Evolutionary conservation across 2,888 invertebrate genomes (phyloP).

Genomic region (Xestoiulus laeticollis): DNA sequence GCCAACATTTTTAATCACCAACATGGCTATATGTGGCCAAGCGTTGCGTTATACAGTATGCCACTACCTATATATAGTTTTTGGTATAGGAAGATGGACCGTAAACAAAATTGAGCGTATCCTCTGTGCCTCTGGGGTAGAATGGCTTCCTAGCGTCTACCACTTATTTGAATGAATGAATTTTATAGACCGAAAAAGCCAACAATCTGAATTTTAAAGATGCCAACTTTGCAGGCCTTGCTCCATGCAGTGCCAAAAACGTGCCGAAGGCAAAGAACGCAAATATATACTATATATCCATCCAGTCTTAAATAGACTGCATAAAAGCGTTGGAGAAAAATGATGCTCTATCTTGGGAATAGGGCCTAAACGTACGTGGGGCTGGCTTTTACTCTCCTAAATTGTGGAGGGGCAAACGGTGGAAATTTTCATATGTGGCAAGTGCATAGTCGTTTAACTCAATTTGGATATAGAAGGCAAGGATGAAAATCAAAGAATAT

Average conservation of each 20-base stretch:
- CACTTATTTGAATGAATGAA: conserved; percentile 9
- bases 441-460: not conserved
- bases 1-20: conserved; percentile 9
- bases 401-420: not conserved
- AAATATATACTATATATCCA: not conserved
- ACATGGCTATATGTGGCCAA: not conserved
- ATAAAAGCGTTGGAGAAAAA: not conserved
- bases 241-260: conserved; percentile 9
- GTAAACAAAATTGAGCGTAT: conserved; percentile 9
- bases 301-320: not conserved
- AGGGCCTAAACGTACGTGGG: not conserved
- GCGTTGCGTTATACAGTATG: not conserved
- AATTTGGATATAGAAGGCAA: not conserved
- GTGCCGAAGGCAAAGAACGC: not conserved
- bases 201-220: conserved; percentile 9
- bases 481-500: not conserved
- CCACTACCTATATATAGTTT: too few relatives aligned
- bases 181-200: conserved; percentile 1
- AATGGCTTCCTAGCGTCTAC: not conserved
- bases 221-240: not conserved
- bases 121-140: not conserved
- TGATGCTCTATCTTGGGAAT: not conserved
- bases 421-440: not conserved
- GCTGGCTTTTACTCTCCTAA: not conserved
- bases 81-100: not conserved